phyloP scores from a whole-genome alignment of 2,113 vertebrate genomes.

The Phainopepla nitens region DNA sequence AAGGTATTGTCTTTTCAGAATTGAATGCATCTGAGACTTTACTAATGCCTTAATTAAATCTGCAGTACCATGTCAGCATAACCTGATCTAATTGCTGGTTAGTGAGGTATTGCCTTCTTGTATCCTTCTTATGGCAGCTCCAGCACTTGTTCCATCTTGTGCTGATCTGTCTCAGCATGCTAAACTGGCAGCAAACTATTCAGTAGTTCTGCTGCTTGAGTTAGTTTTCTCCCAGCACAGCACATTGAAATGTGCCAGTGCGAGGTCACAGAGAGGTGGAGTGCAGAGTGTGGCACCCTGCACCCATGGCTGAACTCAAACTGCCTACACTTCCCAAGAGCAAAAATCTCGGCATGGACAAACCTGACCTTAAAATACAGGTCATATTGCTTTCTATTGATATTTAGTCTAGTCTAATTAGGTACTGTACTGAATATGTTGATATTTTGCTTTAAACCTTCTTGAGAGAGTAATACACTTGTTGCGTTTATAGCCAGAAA shows the following conservation, averaged over 20 bases:
- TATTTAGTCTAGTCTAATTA: not conserved
- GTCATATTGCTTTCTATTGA: not conserved
- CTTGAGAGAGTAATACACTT: not conserved
- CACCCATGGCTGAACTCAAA: not conserved
- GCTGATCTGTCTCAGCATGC: not conserved
- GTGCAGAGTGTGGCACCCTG: not conserved
- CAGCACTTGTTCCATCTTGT: not conserved
- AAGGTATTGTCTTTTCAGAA: not conserved
- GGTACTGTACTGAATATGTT: not conserved
- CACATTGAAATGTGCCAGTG: not conserved
- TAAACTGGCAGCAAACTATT: not conserved
- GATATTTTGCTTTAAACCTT: not conserved
- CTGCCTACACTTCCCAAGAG: not conserved
- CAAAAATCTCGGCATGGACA: not conserved
- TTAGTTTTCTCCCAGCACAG: not conserved
- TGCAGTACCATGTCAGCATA: not conserved
- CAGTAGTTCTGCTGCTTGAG: not conserved
- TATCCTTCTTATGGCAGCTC: not conserved
- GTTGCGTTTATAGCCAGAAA: not conserved
- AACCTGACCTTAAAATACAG: not conserved
- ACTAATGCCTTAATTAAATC: conserved; percentile 10
- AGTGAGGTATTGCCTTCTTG: not conserved
- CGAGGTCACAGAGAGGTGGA: not conserved
- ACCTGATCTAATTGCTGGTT: conserved; percentile 9
- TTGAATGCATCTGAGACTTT: not conserved